Conservation (phyloP, 2,888 invertebrate genomes). For the Autographa pulchrina region DNA sequence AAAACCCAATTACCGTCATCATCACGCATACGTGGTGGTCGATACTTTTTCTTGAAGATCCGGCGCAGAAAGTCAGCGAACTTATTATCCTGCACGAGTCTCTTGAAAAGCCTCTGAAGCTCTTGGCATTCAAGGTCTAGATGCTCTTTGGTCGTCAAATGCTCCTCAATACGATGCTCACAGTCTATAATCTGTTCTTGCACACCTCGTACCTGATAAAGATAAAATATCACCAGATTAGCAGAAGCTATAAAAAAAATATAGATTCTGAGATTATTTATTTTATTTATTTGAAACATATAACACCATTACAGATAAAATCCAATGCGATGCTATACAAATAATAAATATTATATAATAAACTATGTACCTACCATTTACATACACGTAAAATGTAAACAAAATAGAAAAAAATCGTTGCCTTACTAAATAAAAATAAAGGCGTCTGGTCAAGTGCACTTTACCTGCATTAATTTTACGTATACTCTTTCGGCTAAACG, state of each 20-base stretch:
- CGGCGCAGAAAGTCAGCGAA: constrained; percentile 94
- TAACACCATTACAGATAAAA: no score
- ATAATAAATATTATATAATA: no score
- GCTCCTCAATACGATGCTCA: constrained; percentile 87
- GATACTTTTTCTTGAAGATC: constrained; percentile 95
- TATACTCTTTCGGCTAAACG: constrained; percentile 90
- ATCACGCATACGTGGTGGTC: constrained; percentile 90
- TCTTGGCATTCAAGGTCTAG: constrained; percentile 73
- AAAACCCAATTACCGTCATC: constrained; percentile 77
- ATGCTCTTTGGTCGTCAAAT: constrained; percentile 74
- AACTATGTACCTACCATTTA: no score
- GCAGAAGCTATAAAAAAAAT: no score
- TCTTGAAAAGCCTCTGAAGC: constrained; percentile 88
- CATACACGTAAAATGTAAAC: no score
- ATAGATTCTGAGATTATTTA: no score
- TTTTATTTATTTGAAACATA: no score
- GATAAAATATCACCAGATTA: no score
- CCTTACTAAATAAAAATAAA: background rate
- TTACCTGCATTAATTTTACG: constrained; percentile 85
- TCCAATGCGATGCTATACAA: no score
- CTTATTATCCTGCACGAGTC: constrained; percentile 91
- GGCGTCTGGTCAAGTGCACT: background rate
- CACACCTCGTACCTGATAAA: constrained; percentile 84
- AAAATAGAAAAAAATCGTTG: background rate
- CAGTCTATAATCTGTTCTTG: constrained; percentile 86